Evolutionary conservation across 2,113 vertebrate genomes (phyloP), one percentile per base, ranked within the genome.

Genomic region (Pelodiscus sinensis): DNA sequence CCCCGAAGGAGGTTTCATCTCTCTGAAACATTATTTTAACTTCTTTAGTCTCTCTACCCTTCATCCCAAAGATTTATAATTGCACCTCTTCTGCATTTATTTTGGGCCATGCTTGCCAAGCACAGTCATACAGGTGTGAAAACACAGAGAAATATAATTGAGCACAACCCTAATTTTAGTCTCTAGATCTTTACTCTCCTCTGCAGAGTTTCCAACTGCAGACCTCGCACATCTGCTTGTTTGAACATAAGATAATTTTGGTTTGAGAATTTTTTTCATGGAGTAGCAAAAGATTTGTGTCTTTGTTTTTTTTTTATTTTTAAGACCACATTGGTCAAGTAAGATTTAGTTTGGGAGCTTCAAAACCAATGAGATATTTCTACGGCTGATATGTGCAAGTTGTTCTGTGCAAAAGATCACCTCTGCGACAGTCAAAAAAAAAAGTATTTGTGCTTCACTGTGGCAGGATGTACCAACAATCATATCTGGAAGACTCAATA

Each of bases 81-180:
- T 93, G 79, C 82, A 95, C 18, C 52, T 92, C 27, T 52, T 25
- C 22, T 25, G 9, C 2, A 31, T 81, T 96, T 90, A n/a, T 90
- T 81, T 80, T 90, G n/a, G 31, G 90, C 71, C 79, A 71, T 87
- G 57, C n/a, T 51, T 86, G 57, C 73, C 86, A 93, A 96, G 88
- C 77, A 29, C 38, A 50, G 60, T 5, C 52, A 84, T 12, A 2
- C 80, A 93, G 79, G 60, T 95, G 58, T 93, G 89, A 94, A 84
- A 91, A 71, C 25, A 51, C 24, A 92, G 44, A 62, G 78, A 78
- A 86, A 82, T 77, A 22, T 79, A 90, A 95, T 92, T 92, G 52
- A 65, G 58, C 75, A 15, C 83, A 94, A 87, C 75, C 18, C 78
- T 92, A 95, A 96, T 88, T 89, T 94, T 95, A 96, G 84, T 52